Conservation (phyloP, 2,113 vertebrate genomes). For the Dunckerocampus dactyliophorus region DNA sequence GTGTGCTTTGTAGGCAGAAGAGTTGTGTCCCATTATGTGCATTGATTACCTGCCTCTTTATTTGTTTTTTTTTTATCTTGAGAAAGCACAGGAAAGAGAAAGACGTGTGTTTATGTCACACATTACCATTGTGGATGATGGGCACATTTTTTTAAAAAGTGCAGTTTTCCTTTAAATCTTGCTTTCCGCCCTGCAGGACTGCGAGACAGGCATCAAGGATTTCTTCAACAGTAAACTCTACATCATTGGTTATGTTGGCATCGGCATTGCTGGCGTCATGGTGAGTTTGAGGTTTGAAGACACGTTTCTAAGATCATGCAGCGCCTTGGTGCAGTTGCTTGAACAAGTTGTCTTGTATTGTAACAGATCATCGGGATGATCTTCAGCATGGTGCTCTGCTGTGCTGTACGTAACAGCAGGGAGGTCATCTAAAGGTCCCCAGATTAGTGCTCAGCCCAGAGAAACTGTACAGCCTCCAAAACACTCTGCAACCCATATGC, state of each 20-base stretch:
- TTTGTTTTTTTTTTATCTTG: no score
- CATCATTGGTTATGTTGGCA: constrained; percentile 89
- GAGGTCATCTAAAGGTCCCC: constrained; percentile 81
- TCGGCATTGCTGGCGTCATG: constrained; percentile 90
- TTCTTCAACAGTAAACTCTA: constrained; percentile 83
- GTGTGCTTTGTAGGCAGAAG: no score
- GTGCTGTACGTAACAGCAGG: constrained; percentile 88
- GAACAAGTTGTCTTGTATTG: background rate
- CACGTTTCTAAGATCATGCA: background rate
- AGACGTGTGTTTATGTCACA: no score
- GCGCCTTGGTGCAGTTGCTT: background rate
- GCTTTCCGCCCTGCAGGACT: constrained; percentile 71
- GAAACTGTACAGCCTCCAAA: constrained; percentile 23
- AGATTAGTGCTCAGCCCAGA: background rate
- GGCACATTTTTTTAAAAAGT: no score
- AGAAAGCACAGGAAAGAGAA: no score
- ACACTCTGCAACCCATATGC: constrained; percentile 12
- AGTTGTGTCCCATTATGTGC: no score
- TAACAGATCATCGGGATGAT: constrained; percentile 95
- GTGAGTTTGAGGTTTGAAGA: constrained; percentile 69
- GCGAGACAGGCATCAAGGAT: constrained; percentile 80
- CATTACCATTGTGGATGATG: no score
- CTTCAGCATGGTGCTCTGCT: constrained; percentile 98
- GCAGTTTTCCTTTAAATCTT: background rate
- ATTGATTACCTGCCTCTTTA: no score